These are phyloP conservation scores for Nasua narica DNA, from an alignment of 2,797 vertebrate genomes.

Conservation along the genomic window DNA sequence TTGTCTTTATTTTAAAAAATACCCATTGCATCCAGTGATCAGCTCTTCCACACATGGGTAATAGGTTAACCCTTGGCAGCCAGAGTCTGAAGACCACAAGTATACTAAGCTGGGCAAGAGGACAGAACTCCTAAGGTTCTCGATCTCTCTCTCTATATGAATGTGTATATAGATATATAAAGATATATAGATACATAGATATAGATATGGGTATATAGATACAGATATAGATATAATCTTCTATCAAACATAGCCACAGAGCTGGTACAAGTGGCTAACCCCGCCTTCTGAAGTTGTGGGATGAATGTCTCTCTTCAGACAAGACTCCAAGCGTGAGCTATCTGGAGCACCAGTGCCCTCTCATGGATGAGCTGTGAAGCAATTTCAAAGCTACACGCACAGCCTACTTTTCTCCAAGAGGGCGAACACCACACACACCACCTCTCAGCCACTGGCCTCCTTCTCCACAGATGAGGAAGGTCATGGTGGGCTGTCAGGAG, in stretches of 20 bases:
- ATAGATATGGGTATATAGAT: too few species aligned
- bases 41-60: background rate
- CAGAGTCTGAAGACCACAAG: background rate
- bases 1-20: background rate
- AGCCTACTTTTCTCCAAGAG: background rate
- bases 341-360: conserved; percentile 70
- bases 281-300: background rate
- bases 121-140: background rate
- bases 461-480: background rate
- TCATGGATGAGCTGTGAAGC: conserved; percentile 61
- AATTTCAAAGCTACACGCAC: background rate
- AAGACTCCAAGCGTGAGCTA: background rate
- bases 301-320: background rate
- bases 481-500: background rate
- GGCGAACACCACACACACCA: background rate
- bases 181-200: too few species aligned
- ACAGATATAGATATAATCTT: background rate
- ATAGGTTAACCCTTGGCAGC: background rate
- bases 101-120: background rate
- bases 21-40: background rate
- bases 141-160: background rate
- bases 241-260: background rate
- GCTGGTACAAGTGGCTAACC: background rate
- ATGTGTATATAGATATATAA: background rate
- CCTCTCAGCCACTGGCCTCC: background rate